Evolutionary conservation across 1,140 invertebrate species (phyloP).

Genomic region (Stegodyphus mimosarum): DNA sequence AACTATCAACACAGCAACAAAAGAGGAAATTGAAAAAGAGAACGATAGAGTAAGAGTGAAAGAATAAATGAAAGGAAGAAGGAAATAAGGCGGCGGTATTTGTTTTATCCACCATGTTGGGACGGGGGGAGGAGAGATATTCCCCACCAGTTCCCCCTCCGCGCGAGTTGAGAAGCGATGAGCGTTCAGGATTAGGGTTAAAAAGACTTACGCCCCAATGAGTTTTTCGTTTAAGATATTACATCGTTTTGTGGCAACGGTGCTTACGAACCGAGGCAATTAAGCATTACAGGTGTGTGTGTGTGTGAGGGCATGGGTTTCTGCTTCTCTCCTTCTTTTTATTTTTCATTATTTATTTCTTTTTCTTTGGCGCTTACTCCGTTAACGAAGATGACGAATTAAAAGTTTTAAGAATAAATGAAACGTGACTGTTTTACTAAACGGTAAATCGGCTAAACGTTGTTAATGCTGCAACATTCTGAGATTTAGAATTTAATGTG

Average conservation of each 20-base stretch:
- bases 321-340: constrained; percentile 4
- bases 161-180: constrained; percentile 52
- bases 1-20: constrained; percentile 59
- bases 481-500: not conserved
- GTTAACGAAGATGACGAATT: constrained; percentile 60
- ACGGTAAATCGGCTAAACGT: constrained; percentile 34
- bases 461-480: constrained; percentile 29
- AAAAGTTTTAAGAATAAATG: constrained; percentile 61
- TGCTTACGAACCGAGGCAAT: constrained; percentile 53
- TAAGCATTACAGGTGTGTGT: constrained; percentile 55
- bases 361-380: constrained; percentile 17
- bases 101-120: constrained; percentile 56
- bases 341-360: not conserved
- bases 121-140: not conserved
- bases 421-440: constrained; percentile 56
- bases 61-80: constrained; percentile 53
- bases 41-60: constrained; percentile 6
- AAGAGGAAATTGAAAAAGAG: constrained; percentile 55
- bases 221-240: constrained; percentile 61
- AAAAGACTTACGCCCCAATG: constrained; percentile 57
- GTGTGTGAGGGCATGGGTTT: not conserved
- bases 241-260: constrained; percentile 58
- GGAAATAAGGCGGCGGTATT: constrained; percentile 57
- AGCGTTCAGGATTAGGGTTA: constrained; percentile 59
- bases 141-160: not conserved